Evolutionary conservation across 2,888 invertebrate species (phyloP).

Genomic region (Catocala sponsa): DNA sequence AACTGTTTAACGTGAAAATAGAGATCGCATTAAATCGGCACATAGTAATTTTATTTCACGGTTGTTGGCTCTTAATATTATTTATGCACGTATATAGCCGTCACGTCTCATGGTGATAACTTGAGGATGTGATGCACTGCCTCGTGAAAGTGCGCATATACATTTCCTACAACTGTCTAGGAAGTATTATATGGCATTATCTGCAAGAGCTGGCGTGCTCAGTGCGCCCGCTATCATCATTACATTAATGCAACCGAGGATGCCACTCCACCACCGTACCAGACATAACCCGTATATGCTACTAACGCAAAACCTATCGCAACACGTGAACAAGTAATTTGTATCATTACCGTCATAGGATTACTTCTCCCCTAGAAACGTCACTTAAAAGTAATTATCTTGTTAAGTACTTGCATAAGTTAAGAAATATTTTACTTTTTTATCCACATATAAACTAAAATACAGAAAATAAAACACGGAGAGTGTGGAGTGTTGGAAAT

Average conservation of each 20-base stretch:
- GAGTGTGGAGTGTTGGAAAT: not conserved
- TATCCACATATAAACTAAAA: conserved; percentile 6
- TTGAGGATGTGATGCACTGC: conserved; percentile 47
- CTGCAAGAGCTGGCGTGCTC: conserved; percentile 61
- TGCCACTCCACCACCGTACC: conserved; percentile 47
- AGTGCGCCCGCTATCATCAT: conserved; percentile 63
- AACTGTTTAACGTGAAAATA: conserved; percentile 15
- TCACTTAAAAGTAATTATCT: conserved; percentile 19
- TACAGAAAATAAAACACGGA: not conserved
- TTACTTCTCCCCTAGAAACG: conserved; percentile 23
- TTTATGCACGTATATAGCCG: conserved; percentile 30
- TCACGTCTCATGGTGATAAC: conserved; percentile 30
- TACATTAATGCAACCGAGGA: conserved; percentile 64
- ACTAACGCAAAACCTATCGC: conserved; percentile 45
- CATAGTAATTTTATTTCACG: conserved; percentile 28
- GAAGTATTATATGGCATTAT: conserved; percentile 64
- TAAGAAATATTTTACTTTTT: too few species aligned
- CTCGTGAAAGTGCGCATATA: conserved; percentile 67
- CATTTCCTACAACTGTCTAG: conserved; percentile 67
- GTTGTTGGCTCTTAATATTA: conserved; percentile 25
- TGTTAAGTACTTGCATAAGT: not conserved
- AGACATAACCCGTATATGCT: conserved; percentile 44
- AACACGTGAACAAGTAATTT: conserved; percentile 26
- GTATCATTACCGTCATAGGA: conserved; percentile 23
- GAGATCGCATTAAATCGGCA: conserved; percentile 18